Evolutionary conservation across 2,797 vertebrate species (phyloP), one percentile per base, ranked within the genome.

Genomic region (Microctenopoma steveboyesi): DNA sequence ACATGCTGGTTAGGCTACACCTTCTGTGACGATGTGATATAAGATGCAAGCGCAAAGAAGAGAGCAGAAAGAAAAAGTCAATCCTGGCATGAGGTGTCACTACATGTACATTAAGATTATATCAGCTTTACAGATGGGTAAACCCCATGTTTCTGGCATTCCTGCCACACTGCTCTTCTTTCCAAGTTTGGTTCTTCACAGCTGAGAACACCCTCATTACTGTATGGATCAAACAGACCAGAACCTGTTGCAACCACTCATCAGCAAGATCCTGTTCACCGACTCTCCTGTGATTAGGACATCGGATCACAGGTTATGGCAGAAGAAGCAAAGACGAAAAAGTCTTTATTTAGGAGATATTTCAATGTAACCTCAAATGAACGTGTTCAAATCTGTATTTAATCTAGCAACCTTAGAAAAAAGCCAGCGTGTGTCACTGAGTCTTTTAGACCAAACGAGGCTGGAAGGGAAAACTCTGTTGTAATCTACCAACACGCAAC

Each of bases 141-240:
- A 79, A 53, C 43, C 25, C 48, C 10, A 35, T 45, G 62, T 62
- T 48, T 27, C 16, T 39, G 27, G 22, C 85, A 84, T 83, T 84
- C 81, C 85, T 82, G 84, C 52, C 73, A 81, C 40, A 69, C 75
- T 77, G 72, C 25, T 59, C 25, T 64, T 87, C 72, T 82, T 64
- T 85, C 22, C 47, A 48, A 67, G 51, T 77, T 74, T 73, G 62
- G 79, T 76, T 79, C 59, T 74, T 79, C 65, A 60, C 69, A 66
- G 69, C 57, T 53, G 59, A 77, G 45, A 86, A 86, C 86, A 90
- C 59, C 61, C 37, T 49, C 47, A 60, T 57, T 62, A 77, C 64
- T 90, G 72, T 88, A 47, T 46, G 3, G 33, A 53, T 37, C 76
- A 82, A 86, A 74, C 58, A 76, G 77, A 86, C 64, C 76, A 69